Evolutionary conservation across 2,113 vertebrate genomes (phyloP), one percentile per base, ranked within the genome.

Genomic region (Apeltes quadracus): DNA sequence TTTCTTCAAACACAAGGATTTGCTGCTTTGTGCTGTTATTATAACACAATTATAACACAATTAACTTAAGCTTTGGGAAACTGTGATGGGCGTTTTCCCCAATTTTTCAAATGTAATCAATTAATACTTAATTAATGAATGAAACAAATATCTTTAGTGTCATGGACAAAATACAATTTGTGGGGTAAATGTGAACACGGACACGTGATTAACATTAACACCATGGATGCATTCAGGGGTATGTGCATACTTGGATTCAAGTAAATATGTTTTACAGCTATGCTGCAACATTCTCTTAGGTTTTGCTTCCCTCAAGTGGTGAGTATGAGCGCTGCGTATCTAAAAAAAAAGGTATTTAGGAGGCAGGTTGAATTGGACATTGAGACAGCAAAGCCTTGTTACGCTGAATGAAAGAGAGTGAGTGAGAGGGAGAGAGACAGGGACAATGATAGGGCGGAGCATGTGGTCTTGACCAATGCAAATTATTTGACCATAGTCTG

Each of bases 231-330:
- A 41, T 34, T 51, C 23, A 16, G 25, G n/a, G 27, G 15, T 29
- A 18, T 48, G 6, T 43, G 7, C n/a, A 15, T 18, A 3, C 46
- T 1, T 14, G 15, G 23, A 48, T 58, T 25, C 20, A 39, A 34
- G 46, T 23, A 14, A 39, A 36, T 5, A 38, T 10, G 18, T 11
- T 61, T 36, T n/a, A 43, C 25, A 50, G 7, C 3, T 46, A 13
- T 16, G 27, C 48, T 29, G 29, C 27, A 50, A 10, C 23, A 13
- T 72, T 84, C 48, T 36, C 15, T 79, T 83, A 63, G 20, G 65
- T 81, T 85, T 73, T 88, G 84, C 75, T 39, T 80, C 88, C 85
- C 84, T 85, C 90, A 65, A 79, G 88, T 89, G 90, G 83, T 73
- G 29, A 79, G 62, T 13, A 34, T 23, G 44, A 70, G 69, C 9